Evolutionary conservation across 2,888 invertebrate species (phyloP).

Genomic region (Parnassius glacialis): DNA sequence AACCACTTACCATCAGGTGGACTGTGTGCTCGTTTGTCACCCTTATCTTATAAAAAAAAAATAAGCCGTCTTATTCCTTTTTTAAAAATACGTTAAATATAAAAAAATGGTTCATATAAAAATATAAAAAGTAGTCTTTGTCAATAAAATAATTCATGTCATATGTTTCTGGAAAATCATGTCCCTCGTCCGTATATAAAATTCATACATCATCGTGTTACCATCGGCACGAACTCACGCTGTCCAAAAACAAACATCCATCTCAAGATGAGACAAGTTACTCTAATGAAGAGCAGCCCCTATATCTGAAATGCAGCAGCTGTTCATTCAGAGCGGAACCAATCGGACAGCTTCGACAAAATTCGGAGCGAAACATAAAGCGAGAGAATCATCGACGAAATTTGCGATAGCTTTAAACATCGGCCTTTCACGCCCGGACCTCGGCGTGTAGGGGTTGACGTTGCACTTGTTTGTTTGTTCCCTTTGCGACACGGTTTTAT

Average conservation of each 20-base stretch:
- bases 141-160: not conserved
- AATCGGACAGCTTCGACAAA: slow-evolving; percentile 59
- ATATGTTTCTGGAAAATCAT: too few species aligned
- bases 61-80: too few species aligned
- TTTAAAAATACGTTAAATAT: too few species aligned
- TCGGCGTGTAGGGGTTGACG: slow-evolving; percentile 67
- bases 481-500: slow-evolving; percentile 70
- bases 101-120: too few species aligned
- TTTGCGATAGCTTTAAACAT: slow-evolving; percentile 18
- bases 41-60: too few species aligned
- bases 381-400: not conserved
- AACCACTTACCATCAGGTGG: too few species aligned
- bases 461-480: slow-evolving; percentile 78
- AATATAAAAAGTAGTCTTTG: not conserved
- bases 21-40: too few species aligned
- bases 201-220: slow-evolving; percentile 70
- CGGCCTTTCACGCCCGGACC: slow-evolving; percentile 41
- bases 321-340: slow-evolving; percentile 77
- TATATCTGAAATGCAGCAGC: slow-evolving; percentile 76
- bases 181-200: slow-evolving; percentile 36
- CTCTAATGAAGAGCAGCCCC: slow-evolving; percentile 78
- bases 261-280: slow-evolving; percentile 75
- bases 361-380: slow-evolving; percentile 41
- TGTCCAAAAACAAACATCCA: slow-evolving; percentile 79
- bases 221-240: slow-evolving; percentile 64